Evolutionary conservation across 2,888 invertebrate species (phyloP).

Genomic region (Ochropacha duplaris): DNA sequence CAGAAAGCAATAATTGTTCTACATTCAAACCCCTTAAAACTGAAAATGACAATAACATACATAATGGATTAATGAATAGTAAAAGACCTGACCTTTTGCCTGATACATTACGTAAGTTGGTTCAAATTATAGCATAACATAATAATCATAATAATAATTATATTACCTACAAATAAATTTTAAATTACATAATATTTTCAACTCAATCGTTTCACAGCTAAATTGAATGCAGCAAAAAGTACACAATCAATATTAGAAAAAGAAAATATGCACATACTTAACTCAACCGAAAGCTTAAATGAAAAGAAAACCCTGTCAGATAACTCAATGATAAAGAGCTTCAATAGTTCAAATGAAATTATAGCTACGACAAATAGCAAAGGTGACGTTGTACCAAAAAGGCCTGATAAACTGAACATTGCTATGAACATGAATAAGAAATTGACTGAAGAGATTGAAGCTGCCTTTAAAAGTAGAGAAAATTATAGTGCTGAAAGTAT

Average conservation of each 20-base stretch:
- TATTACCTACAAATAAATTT: not conserved
- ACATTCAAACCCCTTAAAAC: constrained; percentile 73
- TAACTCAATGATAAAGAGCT: constrained; percentile 65
- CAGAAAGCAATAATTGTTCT: constrained; percentile 80
- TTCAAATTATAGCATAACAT: not conserved
- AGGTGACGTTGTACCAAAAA: constrained; percentile 73
- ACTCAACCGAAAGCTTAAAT: constrained; percentile 69
- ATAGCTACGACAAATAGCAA: constrained; percentile 79
- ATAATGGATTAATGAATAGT: constrained; percentile 79
- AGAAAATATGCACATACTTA: constrained; percentile 69
- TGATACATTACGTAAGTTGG: constrained; percentile 80
- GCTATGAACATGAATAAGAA: constrained; percentile 77
- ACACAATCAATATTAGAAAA: constrained; percentile 75
- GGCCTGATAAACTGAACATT: constrained; percentile 78
- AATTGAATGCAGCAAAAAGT: constrained; percentile 72
- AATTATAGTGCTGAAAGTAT: constrained; percentile 72
- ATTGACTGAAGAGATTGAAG: constrained; percentile 76
- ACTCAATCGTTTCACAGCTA: constrained; percentile 55
- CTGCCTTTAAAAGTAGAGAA: constrained; percentile 66
- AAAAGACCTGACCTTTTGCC: constrained; percentile 84
- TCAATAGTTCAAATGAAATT: constrained; percentile 67
- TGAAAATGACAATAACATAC: constrained; percentile 67
- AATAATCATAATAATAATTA: too few species aligned
- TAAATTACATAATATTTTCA: not conserved
- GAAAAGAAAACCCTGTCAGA: constrained; percentile 71